These are phyloP conservation scores for Centropus bengalensis DNA, from an alignment of 2,113 vertebrate species.

Conservation along the genomic window DNA sequence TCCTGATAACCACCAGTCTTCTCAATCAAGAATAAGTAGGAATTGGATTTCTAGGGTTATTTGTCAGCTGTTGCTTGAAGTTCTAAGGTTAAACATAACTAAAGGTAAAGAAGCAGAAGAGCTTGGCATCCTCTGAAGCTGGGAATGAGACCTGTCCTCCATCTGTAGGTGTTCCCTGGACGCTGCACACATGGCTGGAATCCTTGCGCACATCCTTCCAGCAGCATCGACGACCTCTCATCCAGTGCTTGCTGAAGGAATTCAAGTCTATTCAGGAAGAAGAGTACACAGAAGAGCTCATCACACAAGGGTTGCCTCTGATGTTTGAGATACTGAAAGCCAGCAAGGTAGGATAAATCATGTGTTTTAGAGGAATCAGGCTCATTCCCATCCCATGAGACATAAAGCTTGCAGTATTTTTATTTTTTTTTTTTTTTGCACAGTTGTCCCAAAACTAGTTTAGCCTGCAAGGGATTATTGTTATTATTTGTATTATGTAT, in stretches of 20 bases:
- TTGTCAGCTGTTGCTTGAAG: background rate
- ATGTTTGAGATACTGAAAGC: conserved; percentile 96
- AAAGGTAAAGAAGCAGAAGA: background rate
- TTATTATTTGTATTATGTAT: background rate
- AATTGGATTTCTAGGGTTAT: background rate
- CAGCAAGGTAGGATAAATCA: conserved; percentile 86
- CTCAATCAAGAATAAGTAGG: background rate
- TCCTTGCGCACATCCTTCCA: conserved; percentile 92
- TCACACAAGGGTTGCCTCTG: conserved; percentile 92
- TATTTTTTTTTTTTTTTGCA: background rate
- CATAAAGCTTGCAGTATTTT: background rate
- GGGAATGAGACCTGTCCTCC: background rate
- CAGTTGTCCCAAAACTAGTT: background rate
- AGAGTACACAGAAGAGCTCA: conserved; percentile 92
- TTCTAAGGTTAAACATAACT: background rate
- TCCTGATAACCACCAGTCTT: background rate
- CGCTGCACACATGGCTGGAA: conserved; percentile 93
- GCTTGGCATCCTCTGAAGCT: background rate
- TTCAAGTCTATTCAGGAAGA: conserved; percentile 97
- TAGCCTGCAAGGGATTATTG: background rate
- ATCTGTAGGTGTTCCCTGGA: conserved; percentile 91
- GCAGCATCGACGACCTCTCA: conserved; percentile 91
- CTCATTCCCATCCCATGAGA: background rate
- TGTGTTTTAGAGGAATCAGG: background rate
- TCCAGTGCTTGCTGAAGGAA: conserved; percentile 94